Conservation (phyloP, 2,113 vertebrate genomes). For the Sebastes fasciatus region DNA sequence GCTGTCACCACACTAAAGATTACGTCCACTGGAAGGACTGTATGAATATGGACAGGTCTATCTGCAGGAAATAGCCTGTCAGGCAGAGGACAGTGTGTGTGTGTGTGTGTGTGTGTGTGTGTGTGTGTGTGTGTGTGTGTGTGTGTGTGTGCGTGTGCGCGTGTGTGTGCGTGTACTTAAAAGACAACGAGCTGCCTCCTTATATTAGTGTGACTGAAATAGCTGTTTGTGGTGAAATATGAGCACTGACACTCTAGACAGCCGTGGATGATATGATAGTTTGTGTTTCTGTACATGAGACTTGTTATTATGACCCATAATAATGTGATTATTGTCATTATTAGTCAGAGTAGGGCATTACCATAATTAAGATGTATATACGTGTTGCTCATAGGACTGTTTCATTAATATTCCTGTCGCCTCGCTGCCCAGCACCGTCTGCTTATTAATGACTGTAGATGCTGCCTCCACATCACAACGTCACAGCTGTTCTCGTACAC, state of each 20-base stretch:
- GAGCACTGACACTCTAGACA: slow-evolving; percentile 13
- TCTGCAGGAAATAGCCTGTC: slow-evolving; percentile 70
- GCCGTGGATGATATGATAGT: slow-evolving; percentile 9
- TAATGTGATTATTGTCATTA: slow-evolving; percentile 32
- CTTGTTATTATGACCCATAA: not conserved
- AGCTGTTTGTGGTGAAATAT: slow-evolving; percentile 36
- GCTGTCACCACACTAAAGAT: slow-evolving; percentile 70
- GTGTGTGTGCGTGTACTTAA: slow-evolving; percentile 34
- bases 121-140: slow-evolving; percentile 7
- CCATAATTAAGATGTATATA: slow-evolving; percentile 20
- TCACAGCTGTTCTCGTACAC: not conserved
- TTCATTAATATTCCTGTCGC: slow-evolving; percentile 8
- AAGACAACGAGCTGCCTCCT: slow-evolving; percentile 41
- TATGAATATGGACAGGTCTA: slow-evolving; percentile 78
- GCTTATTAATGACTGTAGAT: not conserved
- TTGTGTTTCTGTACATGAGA: not conserved
- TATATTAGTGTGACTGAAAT: slow-evolving; percentile 36
- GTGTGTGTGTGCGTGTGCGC: slow-evolving; percentile 34
- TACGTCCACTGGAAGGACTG: slow-evolving; percentile 36
- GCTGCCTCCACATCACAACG: not conserved
- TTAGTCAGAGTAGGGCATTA: slow-evolving; percentile 14
- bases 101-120: slow-evolving; percentile 15
- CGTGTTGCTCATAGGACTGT: not conserved
- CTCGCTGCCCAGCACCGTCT: not conserved
- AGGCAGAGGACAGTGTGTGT: slow-evolving; percentile 33